Percentiles rank a stretch among this genome's conserved stretches.
phyloP scores from a whole-genome alignment of 2,113 vertebrate species.

The Notothenia coriiceps region DNA sequence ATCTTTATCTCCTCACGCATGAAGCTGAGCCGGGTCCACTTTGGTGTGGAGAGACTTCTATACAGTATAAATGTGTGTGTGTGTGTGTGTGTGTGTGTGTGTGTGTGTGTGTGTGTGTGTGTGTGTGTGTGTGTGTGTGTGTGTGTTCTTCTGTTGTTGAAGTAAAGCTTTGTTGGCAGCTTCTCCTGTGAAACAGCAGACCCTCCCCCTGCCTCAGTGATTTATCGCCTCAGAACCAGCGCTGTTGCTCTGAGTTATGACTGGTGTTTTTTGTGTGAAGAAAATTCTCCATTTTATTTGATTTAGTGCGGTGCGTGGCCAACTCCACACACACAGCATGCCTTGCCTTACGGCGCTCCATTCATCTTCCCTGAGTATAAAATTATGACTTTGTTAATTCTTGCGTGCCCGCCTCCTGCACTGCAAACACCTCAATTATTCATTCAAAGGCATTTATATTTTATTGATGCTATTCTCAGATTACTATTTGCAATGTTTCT shows the following conservation, averaged over 20 bases:
- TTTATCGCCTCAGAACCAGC: constrained; percentile 53
- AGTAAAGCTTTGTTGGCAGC: constrained; percentile 27
- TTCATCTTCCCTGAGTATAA: constrained; percentile 63
- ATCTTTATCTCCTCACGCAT: not conserved
- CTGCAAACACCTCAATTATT: constrained; percentile 70
- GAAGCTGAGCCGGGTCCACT: not conserved
- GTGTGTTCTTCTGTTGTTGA: constrained; percentile 14
- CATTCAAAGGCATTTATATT: constrained; percentile 74
- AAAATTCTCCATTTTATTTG: constrained; percentile 69
- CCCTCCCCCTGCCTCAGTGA: constrained; percentile 37
- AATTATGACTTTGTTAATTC: constrained; percentile 72
- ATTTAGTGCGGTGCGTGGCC: constrained; percentile 57
- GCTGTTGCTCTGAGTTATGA: constrained; percentile 60
- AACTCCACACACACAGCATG: constrained; percentile 17
- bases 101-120: not conserved
- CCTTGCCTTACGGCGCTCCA: constrained; percentile 47
- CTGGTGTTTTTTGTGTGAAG: constrained; percentile 47
- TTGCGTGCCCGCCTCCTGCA: constrained; percentile 35
- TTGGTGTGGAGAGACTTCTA: not conserved
- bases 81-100: constrained; percentile 1
- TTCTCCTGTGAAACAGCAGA: constrained; percentile 17
- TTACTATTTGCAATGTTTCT: constrained; percentile 49
- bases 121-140: not conserved
- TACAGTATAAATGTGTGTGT: not conserved
- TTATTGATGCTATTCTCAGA: constrained; percentile 68